A percentile compares a stretch with the other conserved stretches of the same genome.
phyloP scores from a whole-genome alignment of 2,113 vertebrate species.

The Trachemys scripta region DNA sequence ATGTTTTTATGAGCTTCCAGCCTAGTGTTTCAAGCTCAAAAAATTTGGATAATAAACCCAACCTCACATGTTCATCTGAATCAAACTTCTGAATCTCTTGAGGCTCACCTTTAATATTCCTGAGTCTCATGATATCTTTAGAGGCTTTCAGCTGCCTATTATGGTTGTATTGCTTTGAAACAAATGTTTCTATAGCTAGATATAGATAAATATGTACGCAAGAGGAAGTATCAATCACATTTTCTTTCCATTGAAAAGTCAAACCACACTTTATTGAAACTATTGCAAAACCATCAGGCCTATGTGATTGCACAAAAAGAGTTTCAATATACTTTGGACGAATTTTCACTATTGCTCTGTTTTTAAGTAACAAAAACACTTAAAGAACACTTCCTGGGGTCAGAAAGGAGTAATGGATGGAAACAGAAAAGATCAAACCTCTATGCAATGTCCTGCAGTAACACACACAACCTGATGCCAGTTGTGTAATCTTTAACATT shows the following conservation, averaged over 20 bases:
- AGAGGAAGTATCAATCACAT: neutral
- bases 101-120: slow-evolving; percentile 37
- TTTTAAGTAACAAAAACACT: slow-evolving; percentile 14
- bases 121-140: neutral
- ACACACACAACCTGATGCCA: neutral
- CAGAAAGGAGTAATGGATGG: neutral
- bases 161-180: too few relatives aligned
- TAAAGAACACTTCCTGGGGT: neutral
- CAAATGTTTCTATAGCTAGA: too few relatives aligned
- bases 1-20: slow-evolving; percentile 64
- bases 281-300: slow-evolving; percentile 20
- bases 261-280: neutral
- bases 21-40: neutral
- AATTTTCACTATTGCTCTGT: slow-evolving; percentile 22
- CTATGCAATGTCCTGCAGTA: neutral
- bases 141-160: too few relatives aligned
- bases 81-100: neutral
- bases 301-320: neutral
- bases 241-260: neutral
- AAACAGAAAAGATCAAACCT: neutral
- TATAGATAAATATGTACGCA: neutral
- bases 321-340: slow-evolving; percentile 21
- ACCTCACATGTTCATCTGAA: slow-evolving; percentile 38
- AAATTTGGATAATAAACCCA: slow-evolving; percentile 38
- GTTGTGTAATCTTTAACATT: neutral